Evolutionary conservation across 2,113 vertebrate species (phyloP), one percentile per base, ranked within the genome.

Genomic region (Pyxicephalus adspersus): DNA sequence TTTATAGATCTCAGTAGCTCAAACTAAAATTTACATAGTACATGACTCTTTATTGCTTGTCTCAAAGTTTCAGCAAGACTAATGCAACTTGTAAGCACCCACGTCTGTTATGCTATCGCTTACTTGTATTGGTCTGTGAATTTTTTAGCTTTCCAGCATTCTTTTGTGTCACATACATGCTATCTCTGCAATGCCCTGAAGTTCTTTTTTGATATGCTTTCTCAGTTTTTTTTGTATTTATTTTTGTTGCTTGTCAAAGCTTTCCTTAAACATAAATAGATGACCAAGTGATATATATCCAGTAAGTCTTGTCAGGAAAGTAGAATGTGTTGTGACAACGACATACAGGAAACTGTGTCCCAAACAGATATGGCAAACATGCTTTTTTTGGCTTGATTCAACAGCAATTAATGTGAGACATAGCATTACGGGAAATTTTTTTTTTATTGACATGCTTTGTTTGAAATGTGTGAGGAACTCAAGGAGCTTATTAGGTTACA

Each of bases 201-300:
- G 61, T 58, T 54, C 18, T 38, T 65, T 58, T 65, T 7, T 74
- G n/a, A 55, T 34, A 55, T 64, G 67, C 60, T 57, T 23, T 50
- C 38, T 65, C 17, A 50, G n/a, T 25, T 38, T 57, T 66, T 45
- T 45, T 9, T 45, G 11, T 45, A 13, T 11, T 45, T 38, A 1
- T 13, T 68, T n/a, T 73, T 81, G 70, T 20, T 82, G 71, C 80
- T 74, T 82, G 80, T n/a, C 80, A 75, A n/a, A 74, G 70, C 70
- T 75, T 82, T 74, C 75, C 63, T 58, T 75, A 29, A 45, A 6
- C 63, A 28, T 29, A 82, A 82, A 82, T 75, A 75, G 80, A 74
- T 75, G 80, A 82, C 51, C 80, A 75, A 82, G 50, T 75, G 61
- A 58, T 74, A 74, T 57, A 31, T 75, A 58, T 75, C 61, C 71